Evolutionary conservation across 2,797 vertebrate genomes (phyloP), one percentile per base, ranked within the genome.

Genomic region (Oreochromis mossambicus): DNA sequence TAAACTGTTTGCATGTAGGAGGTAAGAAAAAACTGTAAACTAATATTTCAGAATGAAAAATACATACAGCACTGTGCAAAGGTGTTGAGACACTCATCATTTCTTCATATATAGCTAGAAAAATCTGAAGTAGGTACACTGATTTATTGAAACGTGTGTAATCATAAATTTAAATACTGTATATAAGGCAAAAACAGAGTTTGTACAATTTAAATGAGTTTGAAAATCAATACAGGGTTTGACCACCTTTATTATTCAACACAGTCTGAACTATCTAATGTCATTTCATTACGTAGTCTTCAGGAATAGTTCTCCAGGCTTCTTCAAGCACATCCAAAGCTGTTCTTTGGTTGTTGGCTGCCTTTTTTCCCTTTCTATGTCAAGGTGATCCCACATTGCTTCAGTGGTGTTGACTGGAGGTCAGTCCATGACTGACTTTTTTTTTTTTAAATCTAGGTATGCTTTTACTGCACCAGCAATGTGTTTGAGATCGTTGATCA

Each of bases 1-100:
- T 99, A 46, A 97, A 97, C 94, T 98, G 97, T 5, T 83, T 99
- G 73, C 97, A 99, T 34, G 95, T 99, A 8, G 98, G 97, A 97
- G 98, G 98, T 99, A 92, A 96, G 95, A 83, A 80, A 52, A 78
- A 11, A 75, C 32, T 12, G 36, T 56, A 2, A 51, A 36, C 34
- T 4, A 3, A 52, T 10, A 26, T 78, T 70, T 73, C 3, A 41
- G 4, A 80, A 56, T 63, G 7, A 80, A n/a, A 36, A 7, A 78
- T 5, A 14, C 6, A 21, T 9, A 10, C 1, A 51, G 34, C 3
- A 50, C 9, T 26, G 12, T 26, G 34, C 3, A 77, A 58, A 73
- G 15, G 66, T 46, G 9, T 46, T 46, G 21, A 68, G 2, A 13
- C 36, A 3, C 36, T 41, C 41, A 46, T 48, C 2, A 6, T 73